Conservation (phyloP, 1,140 invertebrate genomes). For the Drosophila bocki region DNA sequence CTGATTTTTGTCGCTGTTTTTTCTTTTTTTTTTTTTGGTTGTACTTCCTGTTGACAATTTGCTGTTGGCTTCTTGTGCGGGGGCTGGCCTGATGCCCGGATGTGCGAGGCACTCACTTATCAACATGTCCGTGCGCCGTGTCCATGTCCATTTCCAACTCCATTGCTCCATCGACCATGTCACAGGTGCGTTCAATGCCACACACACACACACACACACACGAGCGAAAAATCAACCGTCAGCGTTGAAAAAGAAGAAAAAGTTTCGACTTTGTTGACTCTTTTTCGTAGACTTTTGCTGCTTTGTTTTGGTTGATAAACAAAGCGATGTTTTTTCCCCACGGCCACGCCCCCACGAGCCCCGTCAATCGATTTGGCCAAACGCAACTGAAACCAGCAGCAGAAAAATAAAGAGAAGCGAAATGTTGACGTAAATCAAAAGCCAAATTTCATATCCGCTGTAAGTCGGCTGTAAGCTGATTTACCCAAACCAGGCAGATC, state of each 20-base stretch:
- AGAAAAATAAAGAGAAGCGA: conserved; percentile 6
- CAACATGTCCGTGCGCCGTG: conserved; percentile 59
- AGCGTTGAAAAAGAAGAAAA: conserved; percentile 48
- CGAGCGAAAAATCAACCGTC: conserved; percentile 25
- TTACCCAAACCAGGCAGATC: conserved; percentile 41
- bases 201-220: conserved; percentile 2
- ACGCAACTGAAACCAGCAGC: conserved; percentile 50
- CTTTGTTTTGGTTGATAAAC: conserved; percentile 77
- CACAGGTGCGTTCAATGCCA: conserved; percentile 78
- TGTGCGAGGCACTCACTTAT: conserved; percentile 58
- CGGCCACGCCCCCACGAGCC: conserved; percentile 20
- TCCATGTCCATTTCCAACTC: conserved; percentile 22
- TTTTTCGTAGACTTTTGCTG: conserved; percentile 54
- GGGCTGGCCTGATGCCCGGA: conserved; percentile 44
- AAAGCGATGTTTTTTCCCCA: conserved; percentile 67
- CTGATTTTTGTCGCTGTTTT: conserved; percentile 14
- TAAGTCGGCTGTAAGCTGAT: conserved; percentile 82
- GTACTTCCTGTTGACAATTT: conserved; percentile 82
- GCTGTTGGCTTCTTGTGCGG: conserved; percentile 61
- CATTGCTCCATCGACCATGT: conserved; percentile 46
- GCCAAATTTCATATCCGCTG: conserved; percentile 83
- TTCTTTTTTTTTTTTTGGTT: conserved; percentile 60
- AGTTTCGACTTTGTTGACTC: conserved; percentile 68
- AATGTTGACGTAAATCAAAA: conserved; percentile 82
- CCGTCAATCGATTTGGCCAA: conserved; percentile 76